These are phyloP conservation scores for Parauchenoglanis ngamensis DNA, from an alignment of 2,797 vertebrate genomes.

Conservation along the genomic window DNA sequence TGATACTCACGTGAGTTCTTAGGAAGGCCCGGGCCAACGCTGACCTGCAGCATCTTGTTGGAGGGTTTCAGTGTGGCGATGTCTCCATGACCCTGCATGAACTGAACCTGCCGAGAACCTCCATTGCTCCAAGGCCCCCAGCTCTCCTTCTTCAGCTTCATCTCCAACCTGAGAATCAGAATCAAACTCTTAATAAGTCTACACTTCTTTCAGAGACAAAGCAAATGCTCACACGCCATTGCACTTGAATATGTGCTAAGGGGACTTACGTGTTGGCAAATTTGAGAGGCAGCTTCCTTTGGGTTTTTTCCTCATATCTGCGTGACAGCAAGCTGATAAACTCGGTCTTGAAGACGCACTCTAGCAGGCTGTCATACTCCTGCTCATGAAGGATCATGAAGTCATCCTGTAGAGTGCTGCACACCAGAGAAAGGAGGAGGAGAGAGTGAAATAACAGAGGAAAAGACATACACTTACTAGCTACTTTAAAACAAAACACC, in stretches of 20 bases:
- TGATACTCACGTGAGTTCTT: conserved; percentile 92
- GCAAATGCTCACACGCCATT: background rate
- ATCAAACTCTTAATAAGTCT: background rate
- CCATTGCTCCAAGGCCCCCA: conserved; percentile 93
- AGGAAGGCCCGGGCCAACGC: conserved; percentile 90
- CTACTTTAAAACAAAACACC: background rate
- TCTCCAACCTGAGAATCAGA: conserved; percentile 81
- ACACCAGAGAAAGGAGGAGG: background rate
- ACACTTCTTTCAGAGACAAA: background rate
- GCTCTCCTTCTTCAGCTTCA: conserved; percentile 97
- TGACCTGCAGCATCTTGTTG: conserved; percentile 94
- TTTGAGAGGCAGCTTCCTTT: conserved; percentile 92
- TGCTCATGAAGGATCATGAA: conserved; percentile 94
- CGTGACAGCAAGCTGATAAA: conserved; percentile 92
- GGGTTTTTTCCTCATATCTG: conserved; percentile 91
- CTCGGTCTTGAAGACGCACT: conserved; percentile 96
- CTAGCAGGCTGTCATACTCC: conserved; percentile 96
- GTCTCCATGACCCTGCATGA: conserved; percentile 87
- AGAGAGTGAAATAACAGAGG: background rate
- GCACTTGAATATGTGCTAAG: background rate
- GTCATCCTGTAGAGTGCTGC: conserved; percentile 93
- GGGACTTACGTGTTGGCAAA: conserved; percentile 91
- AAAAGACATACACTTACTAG: background rate
- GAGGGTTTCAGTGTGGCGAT: conserved; percentile 84
- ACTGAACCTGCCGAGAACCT: conserved; percentile 89